Evolutionary conservation across 2,797 vertebrate genomes (phyloP), one percentile per base, ranked within the genome.

Genomic region (Pogoniulus pusillus): DNA sequence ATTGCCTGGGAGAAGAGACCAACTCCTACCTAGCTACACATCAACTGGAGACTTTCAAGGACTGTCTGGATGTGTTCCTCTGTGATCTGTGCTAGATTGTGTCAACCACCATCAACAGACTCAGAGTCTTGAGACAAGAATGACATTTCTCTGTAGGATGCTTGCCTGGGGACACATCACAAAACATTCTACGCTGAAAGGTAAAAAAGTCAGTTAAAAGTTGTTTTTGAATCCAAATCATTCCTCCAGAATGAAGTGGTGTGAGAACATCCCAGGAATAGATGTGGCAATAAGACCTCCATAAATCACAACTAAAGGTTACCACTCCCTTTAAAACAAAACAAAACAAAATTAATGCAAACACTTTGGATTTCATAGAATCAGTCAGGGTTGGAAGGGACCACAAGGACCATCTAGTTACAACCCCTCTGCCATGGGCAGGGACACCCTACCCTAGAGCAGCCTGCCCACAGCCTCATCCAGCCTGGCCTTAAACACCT

Each of bases 251-350:
- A 88, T 63, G 88, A 94, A 94, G 47, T 41, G 32, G 70, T 77
- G 73, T 88, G 82, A 94, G 88, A 94, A 93, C 93, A 85, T 12
- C 43, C 78, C 83, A 79, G 57, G 77, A 95, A 88, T 2, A 93
- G 59, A 73, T 47, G 53, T 79, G 75, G 72, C 72, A 95, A 47
- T 34, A 91, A 47, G 9, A 87, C 14, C 41, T 85, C 34, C 11
- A 62, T 35, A 87, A 91, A 93, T 37, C 0, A 2, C 65, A 65
- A 86, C 23, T 94, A 90, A 49, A 82, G 29, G 55, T 49, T 89
- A 82, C 90, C 54, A 78, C 54, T 89, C 51, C 80, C 80, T 91
- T 87, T 24, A 57, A 34, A 69, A 79, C 47, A 82, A 86, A 45
- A n/a, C 54, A 16, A 86, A 45, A n/a, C 54, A 16, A 3, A 9